phyloP scores from a whole-genome alignment of 1,140 invertebrate species.

The Ruditapes philippinarum region DNA sequence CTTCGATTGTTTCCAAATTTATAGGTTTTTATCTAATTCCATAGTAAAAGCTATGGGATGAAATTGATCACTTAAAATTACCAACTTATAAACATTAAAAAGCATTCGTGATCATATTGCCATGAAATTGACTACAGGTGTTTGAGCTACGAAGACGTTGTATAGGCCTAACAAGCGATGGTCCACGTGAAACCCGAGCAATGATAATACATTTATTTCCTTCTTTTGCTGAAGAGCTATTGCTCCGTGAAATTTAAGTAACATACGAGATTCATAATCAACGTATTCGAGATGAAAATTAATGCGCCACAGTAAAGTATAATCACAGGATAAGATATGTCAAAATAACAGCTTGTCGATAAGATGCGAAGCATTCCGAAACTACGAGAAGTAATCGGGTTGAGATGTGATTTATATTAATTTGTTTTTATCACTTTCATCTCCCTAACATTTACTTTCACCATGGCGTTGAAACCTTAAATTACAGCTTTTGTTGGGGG shows the following conservation, averaged over 20 bases:
- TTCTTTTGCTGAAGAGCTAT: not conserved
- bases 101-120: slow-evolving; percentile 25
- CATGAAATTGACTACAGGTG: slow-evolving; percentile 66
- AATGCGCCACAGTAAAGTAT: slow-evolving; percentile 22
- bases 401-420: slow-evolving; percentile 48
- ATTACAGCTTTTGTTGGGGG: not conserved
- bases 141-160: not conserved
- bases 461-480: not conserved
- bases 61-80: slow-evolving; percentile 5
- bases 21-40: slow-evolving; percentile 41
- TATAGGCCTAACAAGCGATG: not conserved
- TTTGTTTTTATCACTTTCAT: slow-evolving; percentile 33
- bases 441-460: slow-evolving; percentile 5
- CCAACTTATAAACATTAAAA: not conserved
- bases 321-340: slow-evolving; percentile 51
- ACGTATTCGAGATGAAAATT: not conserved
- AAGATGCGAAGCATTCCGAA: not conserved
- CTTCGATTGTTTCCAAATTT: slow-evolving; percentile 16
- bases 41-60: slow-evolving; percentile 1
- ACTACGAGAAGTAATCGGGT: not conserved
- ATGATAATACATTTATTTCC: slow-evolving; percentile 21
- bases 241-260: slow-evolving; percentile 48
- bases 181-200: slow-evolving; percentile 21
- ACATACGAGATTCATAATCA: slow-evolving; percentile 39
- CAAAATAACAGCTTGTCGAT: slow-evolving; percentile 26